A percentile compares a stretch with the other conserved stretches of the same genome.
These are phyloP conservation scores for Myiozetetes cayanensis DNA, from an alignment of 2,113 vertebrate genomes.

Conservation along the genomic window DNA sequence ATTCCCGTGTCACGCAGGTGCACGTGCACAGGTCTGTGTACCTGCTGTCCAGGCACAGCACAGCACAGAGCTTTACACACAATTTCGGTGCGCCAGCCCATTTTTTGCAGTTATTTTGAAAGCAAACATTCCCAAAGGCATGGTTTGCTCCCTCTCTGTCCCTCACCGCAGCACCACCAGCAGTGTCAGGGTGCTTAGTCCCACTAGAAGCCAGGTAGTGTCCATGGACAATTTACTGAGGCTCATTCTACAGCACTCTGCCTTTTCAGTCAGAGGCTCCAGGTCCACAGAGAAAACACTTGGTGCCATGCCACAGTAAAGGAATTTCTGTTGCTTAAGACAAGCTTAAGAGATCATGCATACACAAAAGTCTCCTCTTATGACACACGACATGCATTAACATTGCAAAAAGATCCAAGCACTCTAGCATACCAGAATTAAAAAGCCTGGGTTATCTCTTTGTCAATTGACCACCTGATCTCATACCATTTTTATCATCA, in stretches of 20 bases:
- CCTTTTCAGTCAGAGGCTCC: neutral
- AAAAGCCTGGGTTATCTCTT: neutral
- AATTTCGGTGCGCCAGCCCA: fast-evolving
- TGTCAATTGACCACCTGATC: neutral
- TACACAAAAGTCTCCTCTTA: neutral
- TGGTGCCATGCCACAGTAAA: neutral
- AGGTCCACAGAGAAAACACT: neutral
- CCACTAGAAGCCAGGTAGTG: neutral
- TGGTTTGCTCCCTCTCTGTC: neutral
- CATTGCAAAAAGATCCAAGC: neutral
- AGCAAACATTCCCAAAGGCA: neutral
- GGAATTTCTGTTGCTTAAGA: neutral
- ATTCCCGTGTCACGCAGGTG: fast-evolving
- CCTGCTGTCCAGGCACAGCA: fast-evolving
- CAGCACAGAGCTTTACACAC: fast-evolving
- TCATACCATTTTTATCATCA: neutral
- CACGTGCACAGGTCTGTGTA: fast-evolving
- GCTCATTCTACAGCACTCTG: neutral
- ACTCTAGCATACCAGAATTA: neutral
- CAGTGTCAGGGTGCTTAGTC: neutral
- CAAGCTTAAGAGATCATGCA: neutral
- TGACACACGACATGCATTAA: fast-evolving
- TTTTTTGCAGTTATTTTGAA: neutral
- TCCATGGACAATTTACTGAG: fast-evolving
- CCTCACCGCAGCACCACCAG: fast-evolving